Percentiles rank a stretch among this genome's conserved stretches.
phyloP scores from a whole-genome alignment of 2,113 vertebrate genomes.

The Dasyurus viverrinus region DNA sequence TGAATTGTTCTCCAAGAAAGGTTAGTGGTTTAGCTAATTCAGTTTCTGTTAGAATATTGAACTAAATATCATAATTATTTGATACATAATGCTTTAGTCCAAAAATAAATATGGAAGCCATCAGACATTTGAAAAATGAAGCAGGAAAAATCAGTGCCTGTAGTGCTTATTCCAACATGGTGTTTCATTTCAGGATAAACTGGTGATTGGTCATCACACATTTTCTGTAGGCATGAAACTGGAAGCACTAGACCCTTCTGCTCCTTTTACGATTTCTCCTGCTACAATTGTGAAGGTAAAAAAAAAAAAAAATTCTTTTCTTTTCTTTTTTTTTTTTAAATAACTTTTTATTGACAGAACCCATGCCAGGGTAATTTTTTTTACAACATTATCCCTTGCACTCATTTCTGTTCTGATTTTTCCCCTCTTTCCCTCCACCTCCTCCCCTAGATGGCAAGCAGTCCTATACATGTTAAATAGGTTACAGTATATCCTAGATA shows the following conservation, averaged over 20 bases:
- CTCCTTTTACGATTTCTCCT: conserved; percentile 95
- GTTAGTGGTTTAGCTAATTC: conserved; percentile 5
- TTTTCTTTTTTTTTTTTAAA: too few species aligned
- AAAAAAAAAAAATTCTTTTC: too few species aligned
- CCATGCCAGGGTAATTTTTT: too few species aligned
- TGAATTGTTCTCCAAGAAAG: background rate
- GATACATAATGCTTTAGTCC: background rate
- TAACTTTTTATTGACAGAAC: too few species aligned
- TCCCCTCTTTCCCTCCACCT: too few species aligned
- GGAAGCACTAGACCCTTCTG: conserved; percentile 93
- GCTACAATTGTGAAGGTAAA: conserved; percentile 95
- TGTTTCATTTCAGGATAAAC: conserved; percentile 91
- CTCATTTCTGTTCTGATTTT: too few species aligned
- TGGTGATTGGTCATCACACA: conserved; percentile 87
- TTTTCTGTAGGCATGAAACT: conserved; percentile 97
- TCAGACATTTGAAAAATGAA: background rate
- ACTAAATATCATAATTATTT: conserved; percentile 20
- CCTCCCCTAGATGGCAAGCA: too few species aligned
- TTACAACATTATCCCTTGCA: too few species aligned
- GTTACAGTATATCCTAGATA: too few species aligned
- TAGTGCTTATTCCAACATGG: conserved; percentile 19
- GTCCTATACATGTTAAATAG: too few species aligned
- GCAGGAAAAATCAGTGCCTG: background rate
- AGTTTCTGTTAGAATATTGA: conserved; percentile 31
- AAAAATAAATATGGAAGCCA: conserved; percentile 27